Evolutionary conservation across 1,140 invertebrate species (phyloP).

Genomic region (Drosophila tani): DNA sequence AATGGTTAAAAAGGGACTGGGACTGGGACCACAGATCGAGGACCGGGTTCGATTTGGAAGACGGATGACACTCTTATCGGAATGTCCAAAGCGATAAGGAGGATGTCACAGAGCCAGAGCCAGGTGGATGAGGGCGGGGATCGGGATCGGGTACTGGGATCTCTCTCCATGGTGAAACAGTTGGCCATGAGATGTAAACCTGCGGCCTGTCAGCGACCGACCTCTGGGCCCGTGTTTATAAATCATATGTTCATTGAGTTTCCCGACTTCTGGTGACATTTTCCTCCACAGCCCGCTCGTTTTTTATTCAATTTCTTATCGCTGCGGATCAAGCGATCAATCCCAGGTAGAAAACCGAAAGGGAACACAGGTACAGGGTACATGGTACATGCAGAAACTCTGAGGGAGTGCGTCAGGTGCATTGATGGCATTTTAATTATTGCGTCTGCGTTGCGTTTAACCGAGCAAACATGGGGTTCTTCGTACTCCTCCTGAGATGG

Average conservation of each 20-base stretch:
- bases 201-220: slow-evolving; percentile 55
- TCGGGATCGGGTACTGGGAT: background rate
- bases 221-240: slow-evolving; percentile 36
- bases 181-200: slow-evolving; percentile 32
- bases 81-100: slow-evolving; percentile 40
- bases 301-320: slow-evolving; percentile 53
- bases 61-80: slow-evolving; percentile 52
- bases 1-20: slow-evolving; percentile 16
- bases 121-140: slow-evolving; percentile 29
- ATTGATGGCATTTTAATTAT: slow-evolving; percentile 80
- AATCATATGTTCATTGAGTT: slow-evolving; percentile 73
- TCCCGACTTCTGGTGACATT: slow-evolving; percentile 61
- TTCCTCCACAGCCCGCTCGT: slow-evolving; percentile 33
- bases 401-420: slow-evolving; percentile 43
- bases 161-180: slow-evolving; percentile 19
- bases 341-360: slow-evolving; percentile 40
- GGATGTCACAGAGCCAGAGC: slow-evolving; percentile 5
- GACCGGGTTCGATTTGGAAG: slow-evolving; percentile 12
- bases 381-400: slow-evolving; percentile 16
- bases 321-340: slow-evolving; percentile 60
- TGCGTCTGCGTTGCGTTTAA: slow-evolving; percentile 39
- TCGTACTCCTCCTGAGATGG: slow-evolving; percentile 1
- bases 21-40: background rate
- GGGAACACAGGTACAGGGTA: too few relatives aligned
- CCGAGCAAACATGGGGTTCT: slow-evolving; percentile 43